Conservation (phyloP, 2,888 invertebrate species). For the Mesodorylaimus sp. region DNA sequence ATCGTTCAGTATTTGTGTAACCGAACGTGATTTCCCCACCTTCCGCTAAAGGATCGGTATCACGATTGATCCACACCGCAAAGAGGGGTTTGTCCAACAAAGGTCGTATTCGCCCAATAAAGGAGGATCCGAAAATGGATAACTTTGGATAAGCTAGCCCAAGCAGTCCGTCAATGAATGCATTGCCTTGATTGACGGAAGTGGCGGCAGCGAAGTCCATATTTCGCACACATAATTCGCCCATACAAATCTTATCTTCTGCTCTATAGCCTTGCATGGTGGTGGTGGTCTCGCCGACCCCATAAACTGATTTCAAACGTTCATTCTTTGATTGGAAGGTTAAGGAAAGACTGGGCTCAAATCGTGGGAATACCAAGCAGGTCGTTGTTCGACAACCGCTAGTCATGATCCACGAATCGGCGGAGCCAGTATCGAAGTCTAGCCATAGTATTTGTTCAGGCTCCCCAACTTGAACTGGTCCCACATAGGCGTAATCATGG, state of each 20-base stretch:
- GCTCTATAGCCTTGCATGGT: neutral
- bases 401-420: neutral
- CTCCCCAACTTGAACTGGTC: neutral
- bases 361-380: neutral
- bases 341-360: neutral
- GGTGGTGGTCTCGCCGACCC: conserved; percentile 1
- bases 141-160: conserved; percentile 2
- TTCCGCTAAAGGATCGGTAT: neutral
- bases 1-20: neutral
- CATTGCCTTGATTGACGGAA: neutral
- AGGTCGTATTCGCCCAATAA: neutral
- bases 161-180: neutral
- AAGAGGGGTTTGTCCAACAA: neutral
- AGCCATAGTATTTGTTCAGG: neutral
- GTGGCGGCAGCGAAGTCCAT: neutral
- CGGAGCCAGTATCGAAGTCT: conserved; percentile 3
- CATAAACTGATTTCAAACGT: neutral
- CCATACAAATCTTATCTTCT: neutral
- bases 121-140: neutral
- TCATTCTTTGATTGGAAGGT: neutral
- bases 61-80: neutral
- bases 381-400: neutral
- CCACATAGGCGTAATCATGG: neutral
- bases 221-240: neutral
- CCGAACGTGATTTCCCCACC: conserved; percentile 2